phyloP scores from a whole-genome alignment of 2,113 vertebrate species.

The Notarius quadriscutis region DNA sequence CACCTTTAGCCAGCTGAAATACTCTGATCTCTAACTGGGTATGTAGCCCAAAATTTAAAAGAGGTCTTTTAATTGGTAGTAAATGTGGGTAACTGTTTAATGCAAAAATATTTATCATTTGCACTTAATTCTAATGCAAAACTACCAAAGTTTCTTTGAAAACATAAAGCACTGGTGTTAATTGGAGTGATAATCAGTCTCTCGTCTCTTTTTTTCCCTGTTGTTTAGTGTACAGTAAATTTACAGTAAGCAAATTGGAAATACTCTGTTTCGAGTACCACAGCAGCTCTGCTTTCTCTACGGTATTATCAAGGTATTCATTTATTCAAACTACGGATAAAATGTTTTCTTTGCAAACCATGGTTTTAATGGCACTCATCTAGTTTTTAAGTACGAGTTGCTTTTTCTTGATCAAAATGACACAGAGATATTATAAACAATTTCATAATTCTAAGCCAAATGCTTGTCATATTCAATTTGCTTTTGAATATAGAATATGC shows the following conservation, averaged over 20 bases:
- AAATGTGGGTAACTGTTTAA: background rate
- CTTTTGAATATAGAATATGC: background rate
- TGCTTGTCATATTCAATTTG: background rate
- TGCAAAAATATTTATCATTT: background rate
- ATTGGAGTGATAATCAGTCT: background rate
- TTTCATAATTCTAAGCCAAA: background rate
- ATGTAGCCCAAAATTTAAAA: background rate
- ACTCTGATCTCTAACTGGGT: background rate
- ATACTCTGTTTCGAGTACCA: background rate
- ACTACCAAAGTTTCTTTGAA: background rate
- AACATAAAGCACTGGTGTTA: background rate
- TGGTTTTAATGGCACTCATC: background rate
- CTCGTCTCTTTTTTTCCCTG: background rate
- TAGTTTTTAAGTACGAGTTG: background rate
- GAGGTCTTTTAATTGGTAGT: background rate
- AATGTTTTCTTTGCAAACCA: background rate
- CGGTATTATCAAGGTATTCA: background rate
- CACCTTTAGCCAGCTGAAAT: background rate
- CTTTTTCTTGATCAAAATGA: background rate
- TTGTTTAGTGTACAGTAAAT: no score
- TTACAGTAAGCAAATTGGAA: background rate
- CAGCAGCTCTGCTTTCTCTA: background rate
- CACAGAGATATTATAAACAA: background rate
- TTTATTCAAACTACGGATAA: background rate
- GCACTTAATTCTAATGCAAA: background rate